Percentiles rank a stretch among this genome's conserved stretches.
Conservation (phyloP, 2,797 vertebrate genomes). For the Adrianichthys oophorus region DNA sequence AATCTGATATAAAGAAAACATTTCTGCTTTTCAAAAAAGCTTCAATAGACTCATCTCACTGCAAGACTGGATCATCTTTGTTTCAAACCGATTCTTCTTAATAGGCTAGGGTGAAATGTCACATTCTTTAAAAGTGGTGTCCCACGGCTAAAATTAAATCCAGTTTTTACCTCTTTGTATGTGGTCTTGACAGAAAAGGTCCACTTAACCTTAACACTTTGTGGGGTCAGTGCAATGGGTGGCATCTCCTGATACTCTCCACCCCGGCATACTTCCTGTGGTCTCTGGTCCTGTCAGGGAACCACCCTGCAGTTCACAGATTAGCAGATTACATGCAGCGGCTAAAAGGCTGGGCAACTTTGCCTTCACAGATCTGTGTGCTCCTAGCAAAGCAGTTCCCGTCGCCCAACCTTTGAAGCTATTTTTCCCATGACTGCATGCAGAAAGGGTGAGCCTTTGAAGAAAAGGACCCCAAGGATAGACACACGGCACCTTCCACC, state of each 20-base stretch:
- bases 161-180: slow-evolving; percentile 34
- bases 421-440: slow-evolving; percentile 72
- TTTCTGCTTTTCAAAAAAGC: background rate
- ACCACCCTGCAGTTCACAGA: slow-evolving; percentile 59
- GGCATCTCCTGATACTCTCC: slow-evolving; percentile 35
- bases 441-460: slow-evolving; percentile 63
- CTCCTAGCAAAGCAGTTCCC: slow-evolving; percentile 51
- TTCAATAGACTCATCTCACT: slow-evolving; percentile 37
- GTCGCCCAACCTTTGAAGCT: slow-evolving; percentile 71
- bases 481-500: slow-evolving; percentile 60
- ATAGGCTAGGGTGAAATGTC: slow-evolving; percentile 40
- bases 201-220: slow-evolving; percentile 73
- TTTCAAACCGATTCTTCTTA: slow-evolving; percentile 46
- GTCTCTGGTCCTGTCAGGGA: slow-evolving; percentile 58
- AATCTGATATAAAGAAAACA: no score
- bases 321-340: slow-evolving; percentile 78
- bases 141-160: slow-evolving; percentile 26
- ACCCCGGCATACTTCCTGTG: slow-evolving; percentile 54
- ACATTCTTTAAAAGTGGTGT: slow-evolving; percentile 32
- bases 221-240: slow-evolving; percentile 52
- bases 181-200: slow-evolving; percentile 39
- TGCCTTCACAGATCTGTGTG: slow-evolving; percentile 48
- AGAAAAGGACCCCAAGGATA: slow-evolving; percentile 55
- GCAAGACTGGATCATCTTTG: slow-evolving; percentile 41
- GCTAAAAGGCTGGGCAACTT: slow-evolving; percentile 60